A percentile compares a stretch with the other conserved stretches of the same genome.
phyloP scores from a whole-genome alignment of 2,888 invertebrate genomes.

The Athrips mouffetella region DNA sequence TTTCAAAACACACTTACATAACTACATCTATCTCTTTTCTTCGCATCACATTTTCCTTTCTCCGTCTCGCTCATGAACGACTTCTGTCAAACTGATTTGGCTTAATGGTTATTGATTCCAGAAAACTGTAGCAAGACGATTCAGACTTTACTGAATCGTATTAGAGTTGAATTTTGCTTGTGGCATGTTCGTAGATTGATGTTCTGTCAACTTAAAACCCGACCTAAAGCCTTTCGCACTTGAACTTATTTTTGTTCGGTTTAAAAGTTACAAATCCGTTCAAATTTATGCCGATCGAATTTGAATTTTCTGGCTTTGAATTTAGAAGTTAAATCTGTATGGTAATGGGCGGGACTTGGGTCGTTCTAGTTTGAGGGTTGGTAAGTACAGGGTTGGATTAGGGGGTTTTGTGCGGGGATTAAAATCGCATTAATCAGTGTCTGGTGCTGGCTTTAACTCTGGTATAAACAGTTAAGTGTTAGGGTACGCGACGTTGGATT shows the following conservation, averaged over 20 bases:
- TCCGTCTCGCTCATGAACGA: slow-evolving; percentile 49
- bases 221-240: slow-evolving; percentile 60
- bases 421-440: slow-evolving; percentile 85
- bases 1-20: slow-evolving; percentile 43
- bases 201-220: slow-evolving; percentile 48
- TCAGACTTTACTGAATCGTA: slow-evolving; percentile 31
- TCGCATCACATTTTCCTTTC: slow-evolving; percentile 33
- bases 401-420: slow-evolving; percentile 81
- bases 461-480: slow-evolving; percentile 78
- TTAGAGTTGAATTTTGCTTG: slow-evolving; percentile 35
- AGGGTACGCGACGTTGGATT: slow-evolving; percentile 65
- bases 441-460: slow-evolving; percentile 73
- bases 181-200: slow-evolving; percentile 28
- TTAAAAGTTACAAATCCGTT: slow-evolving; percentile 62
- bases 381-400: slow-evolving; percentile 77
- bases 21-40: slow-evolving; percentile 42
- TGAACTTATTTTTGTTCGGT: slow-evolving; percentile 62
- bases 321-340: slow-evolving; percentile 49
- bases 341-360: slow-evolving; percentile 42
- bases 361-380: slow-evolving; percentile 74
- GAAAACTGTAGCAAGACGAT: slow-evolving; percentile 33
- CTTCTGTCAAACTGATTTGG: slow-evolving; percentile 66
- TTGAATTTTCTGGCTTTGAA: slow-evolving; percentile 31
- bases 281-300: slow-evolving; percentile 26
- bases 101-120: slow-evolving; percentile 72